phyloP scores from a whole-genome alignment of 2,113 vertebrate genomes.

The Calyptommatus sinebrachiatus region DNA sequence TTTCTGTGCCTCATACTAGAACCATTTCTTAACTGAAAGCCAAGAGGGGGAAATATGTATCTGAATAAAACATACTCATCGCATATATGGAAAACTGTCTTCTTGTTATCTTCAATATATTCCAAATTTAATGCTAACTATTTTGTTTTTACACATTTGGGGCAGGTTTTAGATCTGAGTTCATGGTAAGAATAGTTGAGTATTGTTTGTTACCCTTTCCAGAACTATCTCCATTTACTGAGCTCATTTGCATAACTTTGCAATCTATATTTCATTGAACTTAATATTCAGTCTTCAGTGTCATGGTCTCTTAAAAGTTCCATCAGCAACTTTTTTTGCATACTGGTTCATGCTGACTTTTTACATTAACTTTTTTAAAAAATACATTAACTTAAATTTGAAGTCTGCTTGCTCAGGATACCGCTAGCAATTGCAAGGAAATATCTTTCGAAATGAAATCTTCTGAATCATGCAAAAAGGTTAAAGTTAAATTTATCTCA shows the following conservation, averaged over 20 bases:
- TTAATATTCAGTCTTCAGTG: background rate
- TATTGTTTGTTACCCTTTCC: background rate
- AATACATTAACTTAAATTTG: background rate
- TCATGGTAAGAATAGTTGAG: background rate
- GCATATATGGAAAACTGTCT: background rate
- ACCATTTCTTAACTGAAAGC: background rate
- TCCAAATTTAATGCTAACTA: background rate
- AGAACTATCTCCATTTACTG: background rate
- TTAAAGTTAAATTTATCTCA: background rate
- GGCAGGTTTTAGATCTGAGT: accelerated
- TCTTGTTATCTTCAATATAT: background rate
- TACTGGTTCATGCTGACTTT: background rate
- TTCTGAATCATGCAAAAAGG: slow-evolving; percentile 23
- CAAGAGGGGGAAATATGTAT: no score
- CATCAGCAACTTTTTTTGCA: background rate
- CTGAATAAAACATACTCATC: background rate
- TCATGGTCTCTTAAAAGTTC: background rate
- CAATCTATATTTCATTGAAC: background rate
- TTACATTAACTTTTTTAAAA: background rate
- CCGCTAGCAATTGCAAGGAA: slow-evolving; percentile 17
- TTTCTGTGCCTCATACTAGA: background rate
- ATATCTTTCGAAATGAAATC: slow-evolving; percentile 4
- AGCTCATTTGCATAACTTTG: slow-evolving; percentile 4
- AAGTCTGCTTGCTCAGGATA: background rate
- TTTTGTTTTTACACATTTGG: background rate